Conservation (phyloP, 37 sponge, comb jelly and placozoan species). For the Spongia lamella region DNA sequence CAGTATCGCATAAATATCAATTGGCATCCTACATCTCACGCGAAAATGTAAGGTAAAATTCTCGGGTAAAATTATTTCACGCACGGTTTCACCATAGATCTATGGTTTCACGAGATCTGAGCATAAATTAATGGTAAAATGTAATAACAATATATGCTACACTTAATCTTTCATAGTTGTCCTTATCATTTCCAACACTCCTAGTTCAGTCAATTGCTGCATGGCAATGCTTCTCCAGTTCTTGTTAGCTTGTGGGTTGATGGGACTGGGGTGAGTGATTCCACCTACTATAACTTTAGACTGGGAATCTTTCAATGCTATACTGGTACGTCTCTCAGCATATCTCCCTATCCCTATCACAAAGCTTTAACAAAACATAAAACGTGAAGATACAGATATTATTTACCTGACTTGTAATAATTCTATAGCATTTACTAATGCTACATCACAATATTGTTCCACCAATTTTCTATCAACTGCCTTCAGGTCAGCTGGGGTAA, state of each 20-base stretch:
- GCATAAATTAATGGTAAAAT: too few species aligned
- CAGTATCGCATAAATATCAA: too few species aligned
- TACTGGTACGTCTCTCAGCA: slow-evolving; percentile 47
- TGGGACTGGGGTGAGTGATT: slow-evolving; percentile 74
- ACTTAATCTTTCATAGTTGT: too few species aligned
- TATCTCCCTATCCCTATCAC: slow-evolving; percentile 72
- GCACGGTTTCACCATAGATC: too few species aligned
- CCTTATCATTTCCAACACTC: slow-evolving; percentile 31
- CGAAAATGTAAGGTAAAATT: too few species aligned
- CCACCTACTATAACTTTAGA: slow-evolving; percentile 23
- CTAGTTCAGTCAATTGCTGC: slow-evolving; percentile 24
- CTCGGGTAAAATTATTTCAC: too few species aligned
- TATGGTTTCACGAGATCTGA: too few species aligned
- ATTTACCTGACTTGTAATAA: slow-evolving; percentile 36
- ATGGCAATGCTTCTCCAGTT: slow-evolving; percentile 44
- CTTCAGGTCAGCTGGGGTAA: slow-evolving; percentile 65
- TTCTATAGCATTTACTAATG: slow-evolving; percentile 22
- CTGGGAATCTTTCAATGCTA: not conserved
- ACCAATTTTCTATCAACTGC: slow-evolving; percentile 11
- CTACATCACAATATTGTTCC: slow-evolving; percentile 49
- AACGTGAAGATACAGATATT: too few species aligned
- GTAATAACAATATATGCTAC: too few species aligned
- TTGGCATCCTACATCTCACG: too few species aligned
- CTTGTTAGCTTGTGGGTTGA: slow-evolving; percentile 69
- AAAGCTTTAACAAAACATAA: not conserved